Percentiles rank a stretch among this genome's conserved stretches.
phyloP scores from a whole-genome alignment of 1,140 invertebrate species.

The Bradynema listronoti region DNA sequence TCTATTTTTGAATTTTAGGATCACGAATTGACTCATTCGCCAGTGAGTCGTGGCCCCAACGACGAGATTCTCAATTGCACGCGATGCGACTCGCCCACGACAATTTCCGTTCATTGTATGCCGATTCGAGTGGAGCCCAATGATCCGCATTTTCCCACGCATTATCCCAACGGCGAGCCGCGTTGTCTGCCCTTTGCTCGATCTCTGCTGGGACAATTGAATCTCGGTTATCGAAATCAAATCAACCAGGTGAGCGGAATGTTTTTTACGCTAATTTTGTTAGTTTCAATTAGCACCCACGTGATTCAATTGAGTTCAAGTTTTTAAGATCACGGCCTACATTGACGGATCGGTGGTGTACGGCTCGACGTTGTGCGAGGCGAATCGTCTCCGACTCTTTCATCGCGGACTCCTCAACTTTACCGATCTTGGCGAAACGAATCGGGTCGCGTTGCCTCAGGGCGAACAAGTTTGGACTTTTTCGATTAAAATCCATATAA shows the following conservation, averaged over 20 bases:
- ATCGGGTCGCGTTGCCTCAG: constrained; percentile 30
- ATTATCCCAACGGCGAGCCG: constrained; percentile 40
- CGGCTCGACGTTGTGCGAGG: constrained; percentile 70
- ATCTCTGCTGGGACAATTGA: constrained; percentile 77
- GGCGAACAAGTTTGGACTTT: constrained; percentile 22
- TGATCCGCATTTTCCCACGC: constrained; percentile 35
- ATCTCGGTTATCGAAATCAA: constrained; percentile 60
- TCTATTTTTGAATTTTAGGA: constrained; percentile 15
- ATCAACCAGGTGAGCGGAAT: constrained; percentile 61
- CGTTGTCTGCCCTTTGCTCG: constrained; percentile 82
- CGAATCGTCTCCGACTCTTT: constrained; percentile 65
- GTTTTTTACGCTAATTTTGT: neutral
- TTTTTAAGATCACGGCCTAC: constrained; percentile 69
- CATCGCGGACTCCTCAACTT: constrained; percentile 45
- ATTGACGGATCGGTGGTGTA: constrained; percentile 78
- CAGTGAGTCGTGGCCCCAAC: constrained; percentile 42
- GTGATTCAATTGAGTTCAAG: too few relatives aligned
- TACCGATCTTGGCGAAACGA: constrained; percentile 43
- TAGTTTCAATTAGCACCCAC: too few relatives aligned
- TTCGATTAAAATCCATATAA: neutral
- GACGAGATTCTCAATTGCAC: constrained; percentile 51
- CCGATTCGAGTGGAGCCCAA: constrained; percentile 62
- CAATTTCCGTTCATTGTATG: constrained; percentile 60
- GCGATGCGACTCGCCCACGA: constrained; percentile 41
- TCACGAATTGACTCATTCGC: constrained; percentile 51